These are phyloP conservation scores for Cryptus armator DNA, from an alignment of 2,888 invertebrate species.

Conservation along the genomic window DNA sequence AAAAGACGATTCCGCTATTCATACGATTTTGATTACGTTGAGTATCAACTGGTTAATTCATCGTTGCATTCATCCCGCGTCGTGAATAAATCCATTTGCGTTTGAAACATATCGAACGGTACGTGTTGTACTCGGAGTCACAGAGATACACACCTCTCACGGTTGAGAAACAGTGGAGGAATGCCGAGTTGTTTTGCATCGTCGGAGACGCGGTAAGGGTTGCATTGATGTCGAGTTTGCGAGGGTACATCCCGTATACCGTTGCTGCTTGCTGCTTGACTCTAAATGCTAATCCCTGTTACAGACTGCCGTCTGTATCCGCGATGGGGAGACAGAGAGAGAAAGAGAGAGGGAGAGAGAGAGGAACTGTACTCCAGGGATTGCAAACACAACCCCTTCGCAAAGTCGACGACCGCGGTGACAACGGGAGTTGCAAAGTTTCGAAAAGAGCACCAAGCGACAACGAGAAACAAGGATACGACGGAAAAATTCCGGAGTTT, in stretches of 20 bases:
- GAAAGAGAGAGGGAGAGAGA: no score
- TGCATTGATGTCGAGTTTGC: slow-evolving; percentile 10
- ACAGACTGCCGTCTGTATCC: slow-evolving; percentile 21
- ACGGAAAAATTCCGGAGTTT: background rate
- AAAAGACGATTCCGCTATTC: no score
- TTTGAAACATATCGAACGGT: background rate
- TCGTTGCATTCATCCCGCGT: background rate
- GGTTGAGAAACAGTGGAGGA: background rate
- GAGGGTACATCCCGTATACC: background rate
- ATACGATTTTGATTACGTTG: background rate
- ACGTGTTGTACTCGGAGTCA: background rate
- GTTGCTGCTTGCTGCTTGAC: slow-evolving; percentile 23
- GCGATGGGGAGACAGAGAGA: background rate
- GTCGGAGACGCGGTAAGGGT: background rate
- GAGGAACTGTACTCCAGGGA: background rate
- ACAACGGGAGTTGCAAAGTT: background rate
- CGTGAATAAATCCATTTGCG: background rate
- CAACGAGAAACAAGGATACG: background rate
- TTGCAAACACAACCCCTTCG: background rate
- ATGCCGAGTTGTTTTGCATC: slow-evolving; percentile 10
- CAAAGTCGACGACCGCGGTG: slow-evolving; percentile 5
- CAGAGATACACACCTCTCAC: background rate
- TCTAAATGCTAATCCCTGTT: slow-evolving; percentile 58
- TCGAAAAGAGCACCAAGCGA: background rate
- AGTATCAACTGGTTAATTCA: background rate